These are phyloP conservation scores for Drosophila nasuta DNA, from an alignment of 1,140 invertebrate genomes.

Conservation along the genomic window DNA sequence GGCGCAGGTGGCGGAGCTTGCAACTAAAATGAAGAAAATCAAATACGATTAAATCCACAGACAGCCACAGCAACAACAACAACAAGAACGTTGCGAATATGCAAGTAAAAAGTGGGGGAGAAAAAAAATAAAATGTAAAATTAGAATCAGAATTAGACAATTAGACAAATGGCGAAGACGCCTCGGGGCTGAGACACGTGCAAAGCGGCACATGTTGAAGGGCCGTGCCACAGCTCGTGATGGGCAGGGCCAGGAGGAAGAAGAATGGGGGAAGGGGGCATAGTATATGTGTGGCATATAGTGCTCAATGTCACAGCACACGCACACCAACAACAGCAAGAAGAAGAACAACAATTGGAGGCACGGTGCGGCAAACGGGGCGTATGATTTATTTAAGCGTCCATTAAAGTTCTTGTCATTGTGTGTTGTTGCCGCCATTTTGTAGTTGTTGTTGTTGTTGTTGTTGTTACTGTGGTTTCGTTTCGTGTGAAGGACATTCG, in stretches of 20 bases:
- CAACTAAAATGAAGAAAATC: slow-evolving; percentile 21
- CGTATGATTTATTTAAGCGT: slow-evolving; percentile 78
- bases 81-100: slow-evolving; percentile 11
- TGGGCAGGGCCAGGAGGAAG: background rate
- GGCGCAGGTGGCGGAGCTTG: background rate
- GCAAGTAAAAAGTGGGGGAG: slow-evolving; percentile 32
- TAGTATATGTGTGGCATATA: slow-evolving; percentile 29
- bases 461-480: slow-evolving; percentile 35
- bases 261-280: background rate
- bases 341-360: background rate
- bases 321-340: slow-evolving; percentile 4
- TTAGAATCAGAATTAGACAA: slow-evolving; percentile 68
- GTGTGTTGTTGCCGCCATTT: slow-evolving; percentile 27
- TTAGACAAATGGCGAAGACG: slow-evolving; percentile 66
- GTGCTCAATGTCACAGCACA: slow-evolving; percentile 64
- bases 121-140: slow-evolving; percentile 67
- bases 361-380: slow-evolving; percentile 52
- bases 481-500: slow-evolving; percentile 66
- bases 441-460: slow-evolving; percentile 20
- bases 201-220: slow-evolving; percentile 36
- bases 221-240: background rate
- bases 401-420: slow-evolving; percentile 71
- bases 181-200: slow-evolving; percentile 50
- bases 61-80: slow-evolving; percentile 25
- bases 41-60: slow-evolving; percentile 56